Evolutionary conservation across 2,888 invertebrate species (phyloP), one percentile per base, ranked within the genome.

Genomic region (Plagodis pulveraria): DNA sequence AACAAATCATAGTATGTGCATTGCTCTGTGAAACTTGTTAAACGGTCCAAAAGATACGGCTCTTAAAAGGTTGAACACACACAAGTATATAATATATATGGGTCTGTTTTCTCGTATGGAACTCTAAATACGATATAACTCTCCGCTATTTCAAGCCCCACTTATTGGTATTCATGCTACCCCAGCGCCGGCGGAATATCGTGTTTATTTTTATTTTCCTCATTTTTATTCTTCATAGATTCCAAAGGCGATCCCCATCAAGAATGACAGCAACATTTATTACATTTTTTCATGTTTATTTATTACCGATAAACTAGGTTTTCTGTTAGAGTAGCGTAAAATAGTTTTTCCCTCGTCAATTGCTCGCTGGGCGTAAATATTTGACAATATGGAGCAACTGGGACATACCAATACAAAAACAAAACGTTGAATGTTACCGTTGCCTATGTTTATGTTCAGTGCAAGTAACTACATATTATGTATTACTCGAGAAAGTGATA

Each of bases 291-390:
- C 58, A 74, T 73, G 76, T 78, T 77, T 75, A 77, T 73, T 73
- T 72, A 71, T 71, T 63, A 66, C 57, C 65, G 66, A 77, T 74
- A 76, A 71, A 78, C 72, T 69, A 70, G 74, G 69, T 74, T 62
- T 63, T 63, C 50, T 73, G 70, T 74, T 64, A 62, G 67, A 67
- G 62, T 68, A 73, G 71, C 79, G 77, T 77, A 70, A 78, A 79
- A 78, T 78, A 77, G 77, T 76, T 80, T 75, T 75, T 71, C 80
- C 84, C 81, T 81, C 77, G 78, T 84, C 84, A 82, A 81, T 75
- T 69, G 71, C 62, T 70, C 72, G 70, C 56, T 63, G 58, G 55
- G 74, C 80, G 83, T 83, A 73, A 81, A 84, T 81, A 72, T 80
- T 80, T 83, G 81, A 80, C 83, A 80, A 73, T 75, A 65, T 59